phyloP scores from a whole-genome alignment of 1,140 invertebrate genomes.

The Cyphomyrmex costatus region DNA sequence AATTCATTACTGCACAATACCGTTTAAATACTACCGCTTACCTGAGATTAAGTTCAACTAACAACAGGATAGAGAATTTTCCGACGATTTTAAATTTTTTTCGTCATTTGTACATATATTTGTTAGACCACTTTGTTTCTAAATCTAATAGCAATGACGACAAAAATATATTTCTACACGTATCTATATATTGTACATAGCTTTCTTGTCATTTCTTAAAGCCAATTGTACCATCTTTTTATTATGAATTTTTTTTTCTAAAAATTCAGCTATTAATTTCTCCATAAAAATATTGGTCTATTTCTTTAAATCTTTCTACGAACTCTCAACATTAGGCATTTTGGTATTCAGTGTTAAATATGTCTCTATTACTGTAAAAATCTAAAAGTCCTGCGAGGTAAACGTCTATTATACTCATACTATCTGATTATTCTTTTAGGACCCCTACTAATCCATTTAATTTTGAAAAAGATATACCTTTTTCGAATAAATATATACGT shows the following conservation, averaged over 20 bases:
- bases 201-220: neutral
- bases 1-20: conserved; percentile 25
- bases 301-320: neutral
- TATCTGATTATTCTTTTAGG: neutral
- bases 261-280: neutral
- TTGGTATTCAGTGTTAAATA: neutral
- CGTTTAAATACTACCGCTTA: conserved; percentile 16
- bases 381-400: neutral
- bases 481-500: neutral
- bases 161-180: conserved; percentile 36
- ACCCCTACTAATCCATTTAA: neutral
- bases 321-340: conserved; percentile 19
- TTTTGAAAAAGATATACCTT: neutral
- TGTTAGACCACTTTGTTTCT: conserved; percentile 34
- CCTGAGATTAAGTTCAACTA: conserved; percentile 26
- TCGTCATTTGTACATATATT: neutral
- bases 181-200: neutral
- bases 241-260: neutral
- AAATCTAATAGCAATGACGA: neutral
- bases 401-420: neutral
- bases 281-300: conserved; percentile 27
- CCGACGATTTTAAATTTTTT: neutral
- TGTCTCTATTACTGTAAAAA: conserved; percentile 2
- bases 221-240: neutral
- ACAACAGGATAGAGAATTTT: neutral